These are phyloP conservation scores for Ophiodon elongatus DNA, from an alignment of 2,113 vertebrate genomes.

Conservation along the genomic window DNA sequence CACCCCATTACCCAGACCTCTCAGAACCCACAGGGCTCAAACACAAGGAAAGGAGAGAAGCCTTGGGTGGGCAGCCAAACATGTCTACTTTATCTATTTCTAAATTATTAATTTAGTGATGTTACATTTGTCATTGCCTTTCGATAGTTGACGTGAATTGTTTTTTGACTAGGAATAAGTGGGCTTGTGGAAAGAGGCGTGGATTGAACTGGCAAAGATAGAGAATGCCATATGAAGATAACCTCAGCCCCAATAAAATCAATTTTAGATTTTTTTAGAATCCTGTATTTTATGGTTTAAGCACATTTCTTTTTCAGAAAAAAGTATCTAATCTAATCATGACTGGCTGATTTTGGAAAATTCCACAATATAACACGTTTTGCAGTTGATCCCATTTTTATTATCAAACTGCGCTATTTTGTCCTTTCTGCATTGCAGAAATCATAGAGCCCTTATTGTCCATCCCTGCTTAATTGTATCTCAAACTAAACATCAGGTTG, in stretches of 20 bases:
- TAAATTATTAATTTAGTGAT: conserved; percentile 74
- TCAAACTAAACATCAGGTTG: conserved; percentile 49
- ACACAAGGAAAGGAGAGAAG: neutral
- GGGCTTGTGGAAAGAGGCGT: conserved; percentile 38
- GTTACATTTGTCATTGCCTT: conserved; percentile 53
- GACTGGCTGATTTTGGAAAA: no score
- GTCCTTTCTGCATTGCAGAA: no score
- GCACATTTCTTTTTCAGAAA: neutral
- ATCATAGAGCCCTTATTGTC: neutral
- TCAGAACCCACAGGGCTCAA: neutral
- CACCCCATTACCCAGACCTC: conserved; percentile 41
- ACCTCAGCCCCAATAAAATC: conserved; percentile 19
- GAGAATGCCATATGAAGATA: conserved; percentile 53
- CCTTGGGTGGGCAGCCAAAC: conserved; percentile 39
- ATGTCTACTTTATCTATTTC: conserved; percentile 66
- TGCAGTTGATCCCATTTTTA: no score
- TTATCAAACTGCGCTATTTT: no score
- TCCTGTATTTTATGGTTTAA: neutral
- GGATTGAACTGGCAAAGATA: neutral
- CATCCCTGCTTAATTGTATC: conserved; percentile 56
- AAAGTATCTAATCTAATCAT: no score
- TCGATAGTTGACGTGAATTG: conserved; percentile 59
- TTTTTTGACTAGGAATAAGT: conserved; percentile 55
- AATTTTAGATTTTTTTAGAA: neutral
- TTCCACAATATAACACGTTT: no score